Evolutionary conservation across 2,888 invertebrate species (phyloP).

Genomic region (Sminthurides aquaticus): DNA sequence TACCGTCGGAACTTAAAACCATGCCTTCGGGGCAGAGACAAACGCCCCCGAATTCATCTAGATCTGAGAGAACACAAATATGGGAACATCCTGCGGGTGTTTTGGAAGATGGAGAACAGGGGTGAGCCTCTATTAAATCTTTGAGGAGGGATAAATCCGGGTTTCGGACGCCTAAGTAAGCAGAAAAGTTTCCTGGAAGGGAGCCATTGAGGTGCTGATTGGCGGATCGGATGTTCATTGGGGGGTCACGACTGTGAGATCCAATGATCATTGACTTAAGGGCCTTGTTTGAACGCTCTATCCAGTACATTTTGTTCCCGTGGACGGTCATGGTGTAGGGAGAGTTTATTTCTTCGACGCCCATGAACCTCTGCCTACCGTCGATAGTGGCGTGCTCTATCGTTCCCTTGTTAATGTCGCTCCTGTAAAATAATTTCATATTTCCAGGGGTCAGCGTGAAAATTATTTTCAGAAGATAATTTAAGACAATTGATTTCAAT

Average conservation of each 20-base stretch:
- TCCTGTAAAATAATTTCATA: slow-evolving; percentile 24
- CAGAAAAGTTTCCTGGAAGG: slow-evolving; percentile 29
- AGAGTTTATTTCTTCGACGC: slow-evolving; percentile 16
- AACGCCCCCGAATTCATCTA: slow-evolving; percentile 25
- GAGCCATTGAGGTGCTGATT: slow-evolving; percentile 16
- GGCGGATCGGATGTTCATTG: slow-evolving; percentile 26
- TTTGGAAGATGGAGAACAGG: slow-evolving; percentile 26
- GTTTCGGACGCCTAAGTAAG: slow-evolving; percentile 31
- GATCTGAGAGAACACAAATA: slow-evolving; percentile 46
- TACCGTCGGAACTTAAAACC: slow-evolving; percentile 42
- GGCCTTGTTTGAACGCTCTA: slow-evolving; percentile 33
- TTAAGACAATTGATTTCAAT: not conserved
- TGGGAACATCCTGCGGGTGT: slow-evolving; percentile 45
- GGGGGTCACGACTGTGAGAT: slow-evolving; percentile 12
- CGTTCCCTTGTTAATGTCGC: slow-evolving; percentile 28
- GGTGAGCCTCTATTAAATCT: slow-evolving; percentile 28
- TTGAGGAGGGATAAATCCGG: slow-evolving; percentile 23
- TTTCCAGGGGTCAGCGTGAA: not conserved
- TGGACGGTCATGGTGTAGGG: slow-evolving; percentile 33
- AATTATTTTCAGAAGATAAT: no score
- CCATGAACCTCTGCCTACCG: slow-evolving; percentile 24
- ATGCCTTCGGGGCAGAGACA: slow-evolving; percentile 48
- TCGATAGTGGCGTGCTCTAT: slow-evolving; percentile 32
- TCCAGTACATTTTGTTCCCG: slow-evolving; percentile 37
- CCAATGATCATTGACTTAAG: slow-evolving; percentile 17